Base-by-base conservation (phyloP, 2,113 vertebrate genomes). In the Nycticebus coucang region DNA sequence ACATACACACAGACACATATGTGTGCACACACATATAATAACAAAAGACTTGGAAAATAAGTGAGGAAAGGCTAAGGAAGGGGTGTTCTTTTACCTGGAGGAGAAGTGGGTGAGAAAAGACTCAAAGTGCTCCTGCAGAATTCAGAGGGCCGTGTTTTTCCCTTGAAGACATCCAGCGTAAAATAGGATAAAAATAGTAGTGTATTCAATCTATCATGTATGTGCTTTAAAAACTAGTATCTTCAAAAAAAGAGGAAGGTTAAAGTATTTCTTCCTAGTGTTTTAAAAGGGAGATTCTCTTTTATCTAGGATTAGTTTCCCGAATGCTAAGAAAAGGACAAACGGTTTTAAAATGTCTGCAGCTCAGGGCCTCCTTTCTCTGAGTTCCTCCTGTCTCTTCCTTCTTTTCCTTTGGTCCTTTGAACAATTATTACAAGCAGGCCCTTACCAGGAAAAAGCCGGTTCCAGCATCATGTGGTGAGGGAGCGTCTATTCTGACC, bases 201-300 rank as follows among this genome's bases (percentile, higher is more conserved):
- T 21, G 64, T n/a, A 60, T 83, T 80, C 89, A 45, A 89, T 74
- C 37, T 59, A 14, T 94, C 26, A 69, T 28, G 79, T n/a, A 89
- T 14, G 22, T 82, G 85, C 60, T 75, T 93, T 91, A 1, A 1
- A 89, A 79, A 79, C 81, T n/a, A 87, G 4, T 69, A 75, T 37
- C 22, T 79, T 94, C 10, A 26, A 55, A 87, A 87, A 87, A 95
- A 55, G 19, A 71, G 12, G 37, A 69, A 60, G 24, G 26, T 94
- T 89, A 69, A 92, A 91, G 19, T 88, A n/a, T 41, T 81, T 95
- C 55, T 95, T n/a, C 74, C 90, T 15, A 72, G 19, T 64, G 64
- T 87, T 75, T 81, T 92, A 86, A 86, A 77, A 28, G 71, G 4
- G 12, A 93, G n/a, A 35, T 86, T 75, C 28, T 87, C 30, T 95